These are phyloP conservation scores for Dascillus cervinus DNA, from an alignment of 2,888 invertebrate genomes.

Conservation along the genomic window DNA sequence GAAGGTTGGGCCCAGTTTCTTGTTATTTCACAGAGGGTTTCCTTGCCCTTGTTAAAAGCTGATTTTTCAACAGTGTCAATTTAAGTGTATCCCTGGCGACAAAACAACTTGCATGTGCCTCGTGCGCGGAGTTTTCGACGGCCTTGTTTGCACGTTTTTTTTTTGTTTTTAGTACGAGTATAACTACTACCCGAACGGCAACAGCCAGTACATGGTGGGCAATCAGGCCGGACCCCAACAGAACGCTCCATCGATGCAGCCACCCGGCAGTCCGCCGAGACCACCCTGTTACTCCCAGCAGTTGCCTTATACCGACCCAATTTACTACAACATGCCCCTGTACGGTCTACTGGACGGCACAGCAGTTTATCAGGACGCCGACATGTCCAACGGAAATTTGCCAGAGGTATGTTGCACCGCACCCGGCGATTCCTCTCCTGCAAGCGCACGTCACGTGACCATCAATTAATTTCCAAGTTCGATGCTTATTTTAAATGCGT, in stretches of 20 bases:
- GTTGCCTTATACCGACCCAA: constrained; percentile 20
- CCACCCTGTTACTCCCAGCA: constrained; percentile 25
- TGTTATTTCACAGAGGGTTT: too few relatives aligned
- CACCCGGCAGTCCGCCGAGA: constrained; percentile 27
- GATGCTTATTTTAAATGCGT: too few relatives aligned
- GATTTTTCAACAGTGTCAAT: background rate
- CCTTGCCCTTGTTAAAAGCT: background rate
- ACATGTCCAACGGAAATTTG: constrained; percentile 28
- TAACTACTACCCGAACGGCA: constrained; percentile 36
- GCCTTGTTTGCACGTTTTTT: background rate
- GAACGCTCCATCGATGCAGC: constrained; percentile 24
- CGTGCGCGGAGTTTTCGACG: background rate
- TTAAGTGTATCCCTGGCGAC: too few relatives aligned
- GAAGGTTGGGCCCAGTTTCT: background rate
- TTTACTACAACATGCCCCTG: constrained; percentile 34
- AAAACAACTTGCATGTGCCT: too few relatives aligned
- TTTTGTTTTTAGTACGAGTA: constrained; percentile 33
- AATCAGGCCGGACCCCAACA: constrained; percentile 24
- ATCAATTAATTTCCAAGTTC: too few relatives aligned
- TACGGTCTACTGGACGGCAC: constrained; percentile 31
- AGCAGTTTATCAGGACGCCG: constrained; percentile 27
- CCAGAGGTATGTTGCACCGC: constrained; percentile 32
- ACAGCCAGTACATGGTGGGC: constrained; percentile 29
- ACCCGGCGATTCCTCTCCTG: too few relatives aligned
- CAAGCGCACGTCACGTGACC: too few relatives aligned